Evolutionary conservation across 53 echinoderm and acorn worm genomes (phyloP), one percentile per base, ranked within the genome.

Genomic region (Stichopus horrens): DNA sequence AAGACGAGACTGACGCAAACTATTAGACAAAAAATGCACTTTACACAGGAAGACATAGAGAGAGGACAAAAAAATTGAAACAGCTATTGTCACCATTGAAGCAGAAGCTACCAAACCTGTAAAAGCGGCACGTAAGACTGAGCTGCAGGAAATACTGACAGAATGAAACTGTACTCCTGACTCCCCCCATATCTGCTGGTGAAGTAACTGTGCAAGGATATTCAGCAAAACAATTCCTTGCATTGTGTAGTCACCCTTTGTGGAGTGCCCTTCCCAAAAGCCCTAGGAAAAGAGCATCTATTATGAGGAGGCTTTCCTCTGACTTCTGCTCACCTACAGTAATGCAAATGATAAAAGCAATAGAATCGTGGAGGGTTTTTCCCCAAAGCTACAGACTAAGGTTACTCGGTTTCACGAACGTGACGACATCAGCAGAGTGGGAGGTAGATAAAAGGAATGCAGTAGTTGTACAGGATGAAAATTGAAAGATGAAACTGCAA

Each of bases 401-500:
- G 37, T 37, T 37, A 37, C 54, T 81, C 54, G 5, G 54, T 81
- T 81, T 21, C 53, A 54, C 21, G 82, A 81, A 55, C 82, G 82
- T 18, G 82, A 81, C 55, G 82, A 81, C 55, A 81, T 81, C 57
- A 81, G 82, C 57, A 81, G 55, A 55, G 16, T 54, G 1, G 82
- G 53, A 9, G 53, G 37, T 55, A 21, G 82, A 57, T 13, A 51
- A 55, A 54, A 1, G 57, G 53, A 57, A 81, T 81, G 14, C 54
- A 9, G 82, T 53, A 4, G 21, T 76, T 9, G 76, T 18, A 76
- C n/a, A 4, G 19, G 2, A 4, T 10, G 21, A 76, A 22, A 20
- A 9, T 21, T 1, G 23, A 76, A 76, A 4, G 23, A 11, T 9
- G 37, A 37, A 37, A 37, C 37, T 37, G 37, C 37, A 37, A 37